Conservation (phyloP, 2,113 vertebrate species). For the Eudyptes chrysolophus region DNA sequence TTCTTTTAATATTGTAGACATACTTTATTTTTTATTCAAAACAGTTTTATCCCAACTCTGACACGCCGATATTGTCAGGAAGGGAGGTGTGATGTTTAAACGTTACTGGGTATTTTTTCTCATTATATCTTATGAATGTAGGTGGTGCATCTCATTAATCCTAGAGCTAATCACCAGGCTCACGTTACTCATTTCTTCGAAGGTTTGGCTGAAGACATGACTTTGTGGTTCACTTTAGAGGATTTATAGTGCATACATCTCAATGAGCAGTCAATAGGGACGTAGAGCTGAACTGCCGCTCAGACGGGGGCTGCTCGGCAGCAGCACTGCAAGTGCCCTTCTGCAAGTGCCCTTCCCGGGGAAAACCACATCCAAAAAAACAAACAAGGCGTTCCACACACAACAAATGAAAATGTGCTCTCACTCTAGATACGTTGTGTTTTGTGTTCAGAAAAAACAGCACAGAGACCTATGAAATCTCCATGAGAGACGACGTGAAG, state of each 20-base stretch:
- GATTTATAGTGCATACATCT: neutral
- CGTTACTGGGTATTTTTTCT: neutral
- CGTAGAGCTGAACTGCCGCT: neutral
- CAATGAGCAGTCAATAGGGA: neutral
- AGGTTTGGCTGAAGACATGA: neutral
- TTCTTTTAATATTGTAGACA: slow-evolving; percentile 68
- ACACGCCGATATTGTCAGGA: slow-evolving; percentile 23
- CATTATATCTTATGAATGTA: slow-evolving; percentile 23
- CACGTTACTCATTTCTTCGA: neutral
- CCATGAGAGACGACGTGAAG: fast-evolving
- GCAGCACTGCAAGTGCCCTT: neutral
- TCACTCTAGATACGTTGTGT: neutral
- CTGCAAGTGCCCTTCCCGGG: neutral
- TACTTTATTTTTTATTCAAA: slow-evolving; percentile 68
- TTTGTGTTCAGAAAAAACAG: neutral
- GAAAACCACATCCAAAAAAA: neutral
- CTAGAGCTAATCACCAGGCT: slow-evolving; percentile 31
- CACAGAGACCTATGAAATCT: neutral
- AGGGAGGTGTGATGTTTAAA: slow-evolving; percentile 28
- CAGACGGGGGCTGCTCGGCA: fast-evolving
- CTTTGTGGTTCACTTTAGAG: neutral
- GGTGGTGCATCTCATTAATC: slow-evolving; percentile 56
- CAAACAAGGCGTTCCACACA: neutral
- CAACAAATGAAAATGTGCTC: fast-evolving
- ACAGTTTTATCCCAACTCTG: slow-evolving; percentile 59